phyloP scores from a whole-genome alignment of 2,888 invertebrate species.

The Nezara viridula region DNA sequence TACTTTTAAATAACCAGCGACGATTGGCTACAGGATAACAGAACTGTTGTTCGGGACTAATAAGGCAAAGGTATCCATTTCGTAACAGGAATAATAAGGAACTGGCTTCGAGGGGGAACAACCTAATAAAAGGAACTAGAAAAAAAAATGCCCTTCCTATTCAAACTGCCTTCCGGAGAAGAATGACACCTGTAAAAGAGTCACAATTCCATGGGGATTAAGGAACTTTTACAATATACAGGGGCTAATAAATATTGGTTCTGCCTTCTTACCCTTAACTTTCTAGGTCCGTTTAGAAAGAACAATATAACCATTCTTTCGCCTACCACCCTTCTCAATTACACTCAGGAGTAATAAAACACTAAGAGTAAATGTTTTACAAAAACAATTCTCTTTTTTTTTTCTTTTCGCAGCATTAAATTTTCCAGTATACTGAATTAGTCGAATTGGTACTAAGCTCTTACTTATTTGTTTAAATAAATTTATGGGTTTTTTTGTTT shows the following conservation, averaged over 20 bases:
- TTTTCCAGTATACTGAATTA: background rate
- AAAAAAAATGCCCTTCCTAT: background rate
- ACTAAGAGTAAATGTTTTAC: background rate
- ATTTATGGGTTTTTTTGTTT: no score
- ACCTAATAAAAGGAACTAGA: background rate
- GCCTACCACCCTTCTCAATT: background rate
- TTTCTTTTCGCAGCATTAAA: background rate
- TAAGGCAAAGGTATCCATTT: background rate
- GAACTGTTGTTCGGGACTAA: background rate
- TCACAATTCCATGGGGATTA: conserved; percentile 46
- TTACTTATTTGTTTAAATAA: no score
- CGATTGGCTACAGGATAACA: background rate
- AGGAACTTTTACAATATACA: conserved; percentile 18
- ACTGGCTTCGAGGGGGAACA: background rate
- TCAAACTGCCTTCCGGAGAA: background rate
- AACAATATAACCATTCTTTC: background rate
- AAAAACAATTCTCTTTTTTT: background rate
- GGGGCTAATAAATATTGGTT: conserved; percentile 10
- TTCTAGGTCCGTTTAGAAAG: background rate
- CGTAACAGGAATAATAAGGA: conserved; percentile 15
- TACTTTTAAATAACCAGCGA: background rate
- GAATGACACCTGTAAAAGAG: conserved; percentile 12
- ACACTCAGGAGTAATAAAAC: background rate
- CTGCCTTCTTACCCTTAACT: background rate
- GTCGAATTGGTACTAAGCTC: no score